Base-by-base conservation (phyloP, 2,888 invertebrate genomes). In the Timema podura region DNA sequence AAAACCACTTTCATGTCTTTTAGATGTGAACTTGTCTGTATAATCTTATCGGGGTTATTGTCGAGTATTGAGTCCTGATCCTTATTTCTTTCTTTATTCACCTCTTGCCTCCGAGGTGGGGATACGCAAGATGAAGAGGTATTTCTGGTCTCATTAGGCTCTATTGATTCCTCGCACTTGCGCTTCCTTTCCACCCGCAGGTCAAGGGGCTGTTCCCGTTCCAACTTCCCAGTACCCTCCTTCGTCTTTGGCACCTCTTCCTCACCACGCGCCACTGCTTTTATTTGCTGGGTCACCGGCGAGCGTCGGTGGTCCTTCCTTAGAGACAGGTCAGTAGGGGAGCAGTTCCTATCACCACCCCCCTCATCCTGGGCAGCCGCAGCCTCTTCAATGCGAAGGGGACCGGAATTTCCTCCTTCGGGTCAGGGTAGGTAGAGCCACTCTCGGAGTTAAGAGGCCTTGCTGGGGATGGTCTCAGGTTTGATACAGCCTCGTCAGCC, bases 201-300 rank as follows among this genome's bases (percentile, higher is more conserved):
- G 80, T 93, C 93, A 64, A 93, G 81, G 0, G 93, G 93, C 78
- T 90, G 88, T 72, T 91, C 90, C 6, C 82, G 82, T 68, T 83
- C 82, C 71, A 85, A 84, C 76, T 83, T 83, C 83, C 83, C 77
- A 72, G 76, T 77, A 48, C 75, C 76, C 47, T 74, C 73, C 10
- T 74, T 70, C 13, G 78, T 77, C 75, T 69, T 69, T 81, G 81
- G 81, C 44, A 83, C 80, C 76, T 83, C 83, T 77, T 82, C 83
- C 0, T 81, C 81, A 57, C 79, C 74, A 57, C 76, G 76, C 30
- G 57, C 69, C 74, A 48, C 77, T 76, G 0, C 79, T 78, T 65
- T 80, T 74, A 71, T 81, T 80, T 73, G 78, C 80, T 0, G 79
- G 79, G 16, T 76, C 13, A 76, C 73, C 6, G 76, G 75, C 30